Conservation (phyloP, 2,113 vertebrate species). For the Dicerorhinus sumatrensis region DNA sequence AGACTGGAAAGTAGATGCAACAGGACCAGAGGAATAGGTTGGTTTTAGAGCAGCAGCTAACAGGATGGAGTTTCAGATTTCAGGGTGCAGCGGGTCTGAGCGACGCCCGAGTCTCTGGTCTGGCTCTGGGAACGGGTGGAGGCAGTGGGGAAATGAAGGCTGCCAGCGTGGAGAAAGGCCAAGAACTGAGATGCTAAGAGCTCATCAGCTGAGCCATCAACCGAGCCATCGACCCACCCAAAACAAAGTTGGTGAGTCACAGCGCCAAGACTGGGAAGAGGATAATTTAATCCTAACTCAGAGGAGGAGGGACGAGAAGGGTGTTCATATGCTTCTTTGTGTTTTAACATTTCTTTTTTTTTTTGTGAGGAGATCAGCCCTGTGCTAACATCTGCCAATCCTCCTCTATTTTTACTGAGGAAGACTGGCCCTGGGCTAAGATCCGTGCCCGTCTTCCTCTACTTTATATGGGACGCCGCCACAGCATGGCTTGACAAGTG, state of each 20-base stretch:
- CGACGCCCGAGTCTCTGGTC: neutral
- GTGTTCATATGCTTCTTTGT: neutral
- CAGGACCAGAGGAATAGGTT: neutral
- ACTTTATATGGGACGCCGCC: no score
- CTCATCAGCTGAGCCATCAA: neutral
- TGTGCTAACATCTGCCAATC: no score
- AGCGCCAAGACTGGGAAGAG: neutral
- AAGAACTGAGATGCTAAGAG: neutral
- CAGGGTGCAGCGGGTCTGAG: neutral
- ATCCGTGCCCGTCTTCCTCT: no score
- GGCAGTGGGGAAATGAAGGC: rapidly evolving
- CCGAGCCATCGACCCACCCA: neutral
- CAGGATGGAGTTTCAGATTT: neutral
- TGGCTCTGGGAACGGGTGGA: neutral
- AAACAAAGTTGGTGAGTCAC: neutral
- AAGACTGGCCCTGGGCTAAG: no score
- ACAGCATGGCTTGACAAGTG: no score
- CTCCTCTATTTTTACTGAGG: no score
- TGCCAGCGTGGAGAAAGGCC: neutral
- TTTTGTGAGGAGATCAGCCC: no score
- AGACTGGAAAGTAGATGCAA: neutral
- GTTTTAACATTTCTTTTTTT: neutral
- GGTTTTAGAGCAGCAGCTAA: neutral
- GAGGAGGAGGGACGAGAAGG: neutral
- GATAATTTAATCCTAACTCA: neutral